phyloP scores from a whole-genome alignment of 2,113 vertebrate genomes.

The Benitochromis conjunctus region DNA sequence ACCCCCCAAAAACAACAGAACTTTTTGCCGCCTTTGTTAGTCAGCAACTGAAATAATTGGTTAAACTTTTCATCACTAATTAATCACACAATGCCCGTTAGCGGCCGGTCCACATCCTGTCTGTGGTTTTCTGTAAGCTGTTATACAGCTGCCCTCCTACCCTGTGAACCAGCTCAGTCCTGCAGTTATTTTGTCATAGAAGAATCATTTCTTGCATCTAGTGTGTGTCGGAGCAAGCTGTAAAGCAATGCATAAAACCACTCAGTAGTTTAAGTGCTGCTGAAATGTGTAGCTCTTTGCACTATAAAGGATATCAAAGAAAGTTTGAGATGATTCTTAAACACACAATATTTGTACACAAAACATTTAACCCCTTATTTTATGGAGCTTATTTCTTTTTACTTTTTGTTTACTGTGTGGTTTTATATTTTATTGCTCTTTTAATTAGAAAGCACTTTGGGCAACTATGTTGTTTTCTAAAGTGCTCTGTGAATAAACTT shows the following conservation, averaged over 20 bases:
- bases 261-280: neutral
- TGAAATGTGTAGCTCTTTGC: neutral
- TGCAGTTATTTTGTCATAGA: neutral
- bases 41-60: neutral
- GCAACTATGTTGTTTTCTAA: neutral
- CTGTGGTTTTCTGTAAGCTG: neutral
- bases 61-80: neutral
- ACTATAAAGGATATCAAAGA: neutral
- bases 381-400: neutral
- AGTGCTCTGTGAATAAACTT: neutral
- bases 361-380: neutral
- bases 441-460: neutral
- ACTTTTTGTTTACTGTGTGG: neutral
- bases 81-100: neutral
- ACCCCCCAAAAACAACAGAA: fast-evolving
- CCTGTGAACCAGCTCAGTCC: neutral
- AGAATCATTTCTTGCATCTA: neutral
- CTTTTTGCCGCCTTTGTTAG: neutral
- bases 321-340: neutral
- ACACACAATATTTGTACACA: neutral
- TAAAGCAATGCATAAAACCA: neutral
- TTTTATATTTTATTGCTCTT: neutral
- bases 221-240: neutral
- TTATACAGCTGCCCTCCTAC: neutral
- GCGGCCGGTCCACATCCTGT: neutral